Conservation (phyloP, 1,140 invertebrate species). For the Sarcophaga peregrina region DNA sequence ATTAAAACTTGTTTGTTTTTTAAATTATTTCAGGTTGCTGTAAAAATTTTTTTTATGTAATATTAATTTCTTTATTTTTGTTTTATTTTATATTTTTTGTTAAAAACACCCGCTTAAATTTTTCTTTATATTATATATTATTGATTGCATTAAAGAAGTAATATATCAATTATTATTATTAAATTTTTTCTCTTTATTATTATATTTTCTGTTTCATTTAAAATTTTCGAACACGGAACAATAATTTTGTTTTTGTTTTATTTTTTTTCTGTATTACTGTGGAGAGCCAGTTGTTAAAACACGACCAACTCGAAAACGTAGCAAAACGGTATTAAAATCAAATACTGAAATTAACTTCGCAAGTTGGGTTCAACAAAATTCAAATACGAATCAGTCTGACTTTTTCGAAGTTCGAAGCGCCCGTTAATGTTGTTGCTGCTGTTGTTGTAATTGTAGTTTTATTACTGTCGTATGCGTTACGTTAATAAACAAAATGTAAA, state of each 20-base stretch:
- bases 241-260: constrained; percentile 33
- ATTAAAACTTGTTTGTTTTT: constrained; percentile 43
- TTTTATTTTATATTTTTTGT: background rate
- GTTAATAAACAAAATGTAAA: background rate
- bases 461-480: background rate
- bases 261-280: constrained; percentile 21
- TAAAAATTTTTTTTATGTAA: too few species aligned
- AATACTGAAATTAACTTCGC: constrained; percentile 65
- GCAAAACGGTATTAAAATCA: constrained; percentile 66
- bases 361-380: constrained; percentile 56
- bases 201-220: constrained; percentile 44
- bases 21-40: constrained; percentile 16
- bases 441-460: background rate
- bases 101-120: background rate
- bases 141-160: too few species aligned
- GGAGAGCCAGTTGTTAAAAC: constrained; percentile 50
- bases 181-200: constrained; percentile 16
- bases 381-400: constrained; percentile 42
- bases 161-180: too few species aligned
- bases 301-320: constrained; percentile 66
- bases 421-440: background rate
- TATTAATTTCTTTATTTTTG: background rate
- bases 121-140: background rate
- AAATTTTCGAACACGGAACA: constrained; percentile 36
- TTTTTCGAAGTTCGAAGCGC: constrained; percentile 42